Conservation (phyloP, 2,113 vertebrate genomes). For the Dromaius novaehollandiae region DNA sequence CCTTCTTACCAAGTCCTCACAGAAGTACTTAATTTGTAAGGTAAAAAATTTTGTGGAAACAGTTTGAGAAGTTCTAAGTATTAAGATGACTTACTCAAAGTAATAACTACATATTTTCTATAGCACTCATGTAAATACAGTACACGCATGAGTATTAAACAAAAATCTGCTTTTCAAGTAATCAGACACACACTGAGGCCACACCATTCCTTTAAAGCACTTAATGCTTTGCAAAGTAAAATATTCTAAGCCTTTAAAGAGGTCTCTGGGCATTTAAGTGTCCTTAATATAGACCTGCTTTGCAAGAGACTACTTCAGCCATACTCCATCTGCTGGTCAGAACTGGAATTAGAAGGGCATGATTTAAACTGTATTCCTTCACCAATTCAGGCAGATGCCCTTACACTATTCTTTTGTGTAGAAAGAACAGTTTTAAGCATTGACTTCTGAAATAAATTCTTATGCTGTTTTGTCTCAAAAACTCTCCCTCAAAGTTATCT, state of each 20-base stretch:
- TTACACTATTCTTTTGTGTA: no score
- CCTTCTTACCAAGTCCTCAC: neutral
- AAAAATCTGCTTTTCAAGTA: neutral
- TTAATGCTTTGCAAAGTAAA: neutral
- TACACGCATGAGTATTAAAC: neutral
- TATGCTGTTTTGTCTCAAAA: no score
- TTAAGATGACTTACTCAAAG: neutral
- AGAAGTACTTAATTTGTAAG: neutral
- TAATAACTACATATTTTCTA: neutral
- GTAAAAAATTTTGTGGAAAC: neutral
- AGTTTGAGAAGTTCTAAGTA: neutral
- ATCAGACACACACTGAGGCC: neutral
- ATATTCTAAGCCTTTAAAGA: neutral
- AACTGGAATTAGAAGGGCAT: neutral
- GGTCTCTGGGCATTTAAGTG: neutral
- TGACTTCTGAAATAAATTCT: no score
- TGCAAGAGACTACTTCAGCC: neutral
- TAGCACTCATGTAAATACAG: neutral
- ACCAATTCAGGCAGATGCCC: neutral
- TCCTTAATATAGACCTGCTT: neutral
- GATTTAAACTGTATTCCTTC: neutral
- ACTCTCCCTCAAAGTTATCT: no score
- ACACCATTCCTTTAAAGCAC: fast-evolving
- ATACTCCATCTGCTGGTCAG: constrained; percentile 39
- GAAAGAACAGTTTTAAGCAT: no score